Conservation (phyloP, 1,140 invertebrate genomes). For the Ooceraea biroi region DNA sequence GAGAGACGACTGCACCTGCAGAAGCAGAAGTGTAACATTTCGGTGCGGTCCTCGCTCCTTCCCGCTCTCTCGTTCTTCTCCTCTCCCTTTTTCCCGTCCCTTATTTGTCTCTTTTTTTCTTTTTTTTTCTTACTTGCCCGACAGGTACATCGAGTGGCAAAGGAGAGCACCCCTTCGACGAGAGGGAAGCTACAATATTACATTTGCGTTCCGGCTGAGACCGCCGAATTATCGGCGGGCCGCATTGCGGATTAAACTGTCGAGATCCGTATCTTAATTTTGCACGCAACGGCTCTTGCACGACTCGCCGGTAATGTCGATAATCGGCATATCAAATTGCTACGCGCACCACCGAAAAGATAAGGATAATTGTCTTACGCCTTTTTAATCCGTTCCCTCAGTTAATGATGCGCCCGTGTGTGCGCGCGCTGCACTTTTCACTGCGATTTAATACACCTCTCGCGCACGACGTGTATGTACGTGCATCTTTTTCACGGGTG, state of each 20-base stretch:
- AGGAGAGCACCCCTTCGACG: not conserved
- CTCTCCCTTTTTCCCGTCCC: too few species aligned
- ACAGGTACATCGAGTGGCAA: not conserved
- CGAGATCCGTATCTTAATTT: slow-evolving; percentile 51
- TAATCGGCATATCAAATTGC: slow-evolving; percentile 41
- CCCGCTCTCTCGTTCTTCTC: not conserved
- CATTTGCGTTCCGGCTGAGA: not conserved
- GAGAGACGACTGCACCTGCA: slow-evolving; percentile 62
- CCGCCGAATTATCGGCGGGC: slow-evolving; percentile 1
- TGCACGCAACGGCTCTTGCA: not conserved
- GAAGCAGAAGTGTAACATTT: slow-evolving; percentile 55
- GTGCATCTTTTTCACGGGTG: not conserved
- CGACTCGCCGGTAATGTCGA: slow-evolving; percentile 2
- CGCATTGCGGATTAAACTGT: slow-evolving; percentile 36
- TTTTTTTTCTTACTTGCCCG: not conserved
- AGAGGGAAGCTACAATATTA: not conserved
- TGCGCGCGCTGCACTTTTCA: not conserved
- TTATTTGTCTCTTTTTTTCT: not conserved
- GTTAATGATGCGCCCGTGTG: not conserved
- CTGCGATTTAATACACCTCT: slow-evolving; percentile 34
- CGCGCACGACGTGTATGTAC: not conserved
- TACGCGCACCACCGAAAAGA: slow-evolving; percentile 32
- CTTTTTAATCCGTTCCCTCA: slow-evolving; percentile 24
- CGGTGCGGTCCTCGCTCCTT: not conserved
- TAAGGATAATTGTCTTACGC: slow-evolving; percentile 35